Conservation (phyloP, 2,797 vertebrate species). For the Sphenopsis melanotis region DNA sequence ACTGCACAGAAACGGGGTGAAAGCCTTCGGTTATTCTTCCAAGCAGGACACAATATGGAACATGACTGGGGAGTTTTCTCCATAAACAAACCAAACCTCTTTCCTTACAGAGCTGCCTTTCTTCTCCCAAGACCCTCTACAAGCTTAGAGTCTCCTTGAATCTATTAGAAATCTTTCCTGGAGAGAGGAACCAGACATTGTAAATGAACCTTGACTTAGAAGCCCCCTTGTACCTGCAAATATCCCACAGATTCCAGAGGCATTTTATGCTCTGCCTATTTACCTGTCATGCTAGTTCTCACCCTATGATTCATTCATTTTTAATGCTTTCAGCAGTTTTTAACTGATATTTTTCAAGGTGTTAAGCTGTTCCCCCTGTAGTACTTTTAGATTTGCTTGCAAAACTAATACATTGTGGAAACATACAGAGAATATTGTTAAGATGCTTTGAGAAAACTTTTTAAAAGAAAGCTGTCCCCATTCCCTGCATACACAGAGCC, state of each 20-base stretch:
- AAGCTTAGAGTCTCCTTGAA: conserved; percentile 74
- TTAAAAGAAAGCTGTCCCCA: background rate
- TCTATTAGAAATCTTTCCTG: conserved; percentile 75
- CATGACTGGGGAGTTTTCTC: conserved; percentile 68
- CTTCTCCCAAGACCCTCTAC: conserved; percentile 69
- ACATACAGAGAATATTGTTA: conserved; percentile 41
- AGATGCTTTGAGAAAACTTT: conserved; percentile 32
- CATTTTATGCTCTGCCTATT: conserved; percentile 71
- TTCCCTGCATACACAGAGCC: background rate
- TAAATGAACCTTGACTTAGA: conserved; percentile 77
- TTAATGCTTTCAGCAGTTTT: conserved; percentile 75
- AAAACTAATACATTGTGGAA: conserved; percentile 40
- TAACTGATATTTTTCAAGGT: conserved; percentile 68
- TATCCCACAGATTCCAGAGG: conserved; percentile 72
- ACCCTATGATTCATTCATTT: conserved; percentile 76
- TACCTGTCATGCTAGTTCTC: conserved; percentile 70
- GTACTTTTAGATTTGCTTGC: conserved; percentile 58
- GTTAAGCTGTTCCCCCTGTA: conserved; percentile 50
- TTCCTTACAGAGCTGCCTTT: conserved; percentile 76
- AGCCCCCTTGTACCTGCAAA: conserved; percentile 75
- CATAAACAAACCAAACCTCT: conserved; percentile 72
- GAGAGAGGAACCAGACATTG: conserved; percentile 79
- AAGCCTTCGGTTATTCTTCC: conserved; percentile 65
- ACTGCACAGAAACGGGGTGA: conserved; percentile 39
- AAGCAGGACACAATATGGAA: conserved; percentile 69